These are phyloP conservation scores for Yoshiicerus persimilis DNA, from an alignment of 1,140 invertebrate species.

Conservation along the genomic window DNA sequence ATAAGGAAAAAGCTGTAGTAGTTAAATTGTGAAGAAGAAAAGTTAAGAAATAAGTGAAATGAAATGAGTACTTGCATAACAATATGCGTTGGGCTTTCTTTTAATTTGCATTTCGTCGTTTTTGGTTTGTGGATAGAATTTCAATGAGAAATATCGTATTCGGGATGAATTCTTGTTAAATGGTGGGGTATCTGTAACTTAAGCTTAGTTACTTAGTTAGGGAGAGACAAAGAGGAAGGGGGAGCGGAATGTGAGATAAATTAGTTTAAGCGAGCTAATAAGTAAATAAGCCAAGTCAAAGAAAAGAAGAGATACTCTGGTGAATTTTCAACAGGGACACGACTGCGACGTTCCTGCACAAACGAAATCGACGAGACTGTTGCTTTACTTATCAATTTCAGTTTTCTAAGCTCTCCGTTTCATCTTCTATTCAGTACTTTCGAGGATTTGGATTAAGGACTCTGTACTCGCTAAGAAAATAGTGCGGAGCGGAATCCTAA, in stretches of 20 bases:
- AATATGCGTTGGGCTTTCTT: background rate
- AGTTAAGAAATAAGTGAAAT: background rate
- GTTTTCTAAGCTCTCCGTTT: background rate
- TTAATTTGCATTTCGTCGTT: background rate
- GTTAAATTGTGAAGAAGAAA: background rate
- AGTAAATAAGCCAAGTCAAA: constrained; percentile 9
- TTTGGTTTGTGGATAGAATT: background rate
- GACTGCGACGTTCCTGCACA: background rate
- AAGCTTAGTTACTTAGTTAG: background rate
- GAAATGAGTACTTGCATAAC: background rate
- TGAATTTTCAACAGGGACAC: background rate
- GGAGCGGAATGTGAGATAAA: background rate
- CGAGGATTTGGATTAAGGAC: background rate
- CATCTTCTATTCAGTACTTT: background rate
- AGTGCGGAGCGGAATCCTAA: background rate
- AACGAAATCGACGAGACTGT: background rate
- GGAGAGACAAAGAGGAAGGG: background rate
- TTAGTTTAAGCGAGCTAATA: constrained; percentile 7
- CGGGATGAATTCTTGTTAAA: background rate
- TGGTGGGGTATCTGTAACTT: background rate
- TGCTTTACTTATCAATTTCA: background rate
- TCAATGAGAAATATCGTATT: background rate
- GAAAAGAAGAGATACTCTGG: background rate
- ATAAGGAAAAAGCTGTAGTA: no score
- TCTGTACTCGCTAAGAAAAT: background rate